Evolutionary conservation across 2,797 vertebrate genomes (phyloP).

Genomic region (Heteromormyrus szaboi): DNA sequence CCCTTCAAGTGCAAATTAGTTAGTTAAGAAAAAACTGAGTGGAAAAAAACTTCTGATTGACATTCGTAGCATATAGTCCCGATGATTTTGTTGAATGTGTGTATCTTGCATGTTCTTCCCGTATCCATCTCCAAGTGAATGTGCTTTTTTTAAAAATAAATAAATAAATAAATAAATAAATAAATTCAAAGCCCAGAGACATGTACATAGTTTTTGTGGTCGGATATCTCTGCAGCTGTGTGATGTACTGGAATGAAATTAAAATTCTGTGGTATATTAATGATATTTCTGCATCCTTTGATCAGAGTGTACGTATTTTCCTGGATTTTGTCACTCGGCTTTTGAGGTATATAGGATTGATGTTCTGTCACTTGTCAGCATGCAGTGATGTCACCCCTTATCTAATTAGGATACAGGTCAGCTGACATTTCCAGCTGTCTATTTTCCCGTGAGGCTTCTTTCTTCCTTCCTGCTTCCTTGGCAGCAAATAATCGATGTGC

Average conservation of each 20-base stretch:
- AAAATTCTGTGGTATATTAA: background rate
- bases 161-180: no score
- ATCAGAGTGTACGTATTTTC: background rate
- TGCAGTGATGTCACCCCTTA: background rate
- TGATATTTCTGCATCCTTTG: background rate
- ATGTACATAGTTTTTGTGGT: background rate
- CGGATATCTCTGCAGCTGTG: background rate
- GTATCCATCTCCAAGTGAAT: background rate
- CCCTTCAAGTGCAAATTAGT: background rate
- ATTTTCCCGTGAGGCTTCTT: background rate
- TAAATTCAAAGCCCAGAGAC: background rate
- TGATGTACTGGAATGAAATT: background rate
- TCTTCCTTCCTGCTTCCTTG: background rate
- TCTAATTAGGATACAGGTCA: background rate
- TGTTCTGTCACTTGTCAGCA: background rate
- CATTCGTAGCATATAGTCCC: background rate
- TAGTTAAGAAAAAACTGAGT: background rate
- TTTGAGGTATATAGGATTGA: background rate
- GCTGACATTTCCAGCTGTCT: background rate
- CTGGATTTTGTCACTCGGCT: background rate
- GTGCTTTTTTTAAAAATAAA: background rate
- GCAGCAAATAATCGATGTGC: constrained; percentile 10
- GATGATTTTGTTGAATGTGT: background rate
- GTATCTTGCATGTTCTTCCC: background rate
- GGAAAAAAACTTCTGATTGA: background rate